Percentiles rank a stretch among this genome's conserved stretches.
phyloP scores from a whole-genome alignment of 2,113 vertebrate species.

The Erythrolamprus reginae region DNA sequence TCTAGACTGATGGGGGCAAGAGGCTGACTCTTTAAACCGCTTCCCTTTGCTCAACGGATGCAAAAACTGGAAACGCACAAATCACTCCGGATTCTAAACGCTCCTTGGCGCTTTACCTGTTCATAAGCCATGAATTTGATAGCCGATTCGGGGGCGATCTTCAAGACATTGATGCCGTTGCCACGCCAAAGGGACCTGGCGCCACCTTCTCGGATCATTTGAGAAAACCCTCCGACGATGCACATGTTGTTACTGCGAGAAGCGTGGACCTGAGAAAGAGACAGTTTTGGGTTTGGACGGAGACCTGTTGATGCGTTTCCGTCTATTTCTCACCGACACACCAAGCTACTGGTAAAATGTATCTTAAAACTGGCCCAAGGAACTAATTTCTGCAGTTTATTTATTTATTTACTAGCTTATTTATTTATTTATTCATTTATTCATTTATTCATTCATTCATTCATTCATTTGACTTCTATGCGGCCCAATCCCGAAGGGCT shows the following conservation, averaged over 20 bases:
- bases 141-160: conserved; percentile 92
- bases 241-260: conserved; percentile 90
- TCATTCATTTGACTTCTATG: too few relatives aligned
- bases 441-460: too few relatives aligned
- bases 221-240: conserved; percentile 82
- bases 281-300: conserved; percentile 17
- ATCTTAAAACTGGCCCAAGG: not conserved
- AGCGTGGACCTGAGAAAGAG: conserved; percentile 79
- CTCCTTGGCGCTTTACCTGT: conserved; percentile 69
- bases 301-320: conserved; percentile 15
- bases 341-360: not conserved
- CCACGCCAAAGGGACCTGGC: conserved; percentile 87
- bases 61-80: too few relatives aligned
- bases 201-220: conserved; percentile 92
- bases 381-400: not conserved
- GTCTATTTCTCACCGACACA: conserved; percentile 2
- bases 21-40: too few relatives aligned
- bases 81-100: too few relatives aligned
- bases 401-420: too few relatives aligned
- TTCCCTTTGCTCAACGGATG: too few relatives aligned
- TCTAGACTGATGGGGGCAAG: too few relatives aligned
- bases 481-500: too few relatives aligned
- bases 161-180: conserved; percentile 94
- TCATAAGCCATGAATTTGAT: conserved; percentile 99
- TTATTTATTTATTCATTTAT: too few relatives aligned